Evolutionary conservation across 2,797 vertebrate genomes (phyloP).

Genomic region (Gallirallus australis): DNA sequence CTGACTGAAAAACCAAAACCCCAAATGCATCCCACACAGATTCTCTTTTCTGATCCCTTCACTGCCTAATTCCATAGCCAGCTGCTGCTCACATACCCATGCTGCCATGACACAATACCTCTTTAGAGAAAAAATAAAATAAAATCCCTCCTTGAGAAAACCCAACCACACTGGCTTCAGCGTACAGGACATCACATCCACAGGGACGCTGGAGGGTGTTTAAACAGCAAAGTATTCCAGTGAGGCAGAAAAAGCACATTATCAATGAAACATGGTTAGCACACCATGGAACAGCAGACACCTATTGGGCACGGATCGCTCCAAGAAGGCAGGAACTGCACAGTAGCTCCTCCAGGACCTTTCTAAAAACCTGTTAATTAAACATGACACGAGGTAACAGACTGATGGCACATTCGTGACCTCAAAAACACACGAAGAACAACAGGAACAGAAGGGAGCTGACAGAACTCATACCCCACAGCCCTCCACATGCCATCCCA

Average conservation of each 20-base stretch:
- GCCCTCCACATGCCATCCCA: not conserved
- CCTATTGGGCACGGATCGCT: not conserved
- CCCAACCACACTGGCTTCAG: not conserved
- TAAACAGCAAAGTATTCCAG: not conserved
- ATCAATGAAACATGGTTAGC: not conserved
- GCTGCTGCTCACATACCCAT: not conserved
- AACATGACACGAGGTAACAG: fast-evolving
- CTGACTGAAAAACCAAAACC: not conserved
- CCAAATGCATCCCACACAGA: not conserved
- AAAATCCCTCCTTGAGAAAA: not conserved
- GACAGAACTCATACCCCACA: not conserved
- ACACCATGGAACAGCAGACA: not conserved
- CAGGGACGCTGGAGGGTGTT: fast-evolving
- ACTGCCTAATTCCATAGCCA: conserved; percentile 44
- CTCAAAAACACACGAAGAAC: not conserved
- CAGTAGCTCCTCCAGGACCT: not conserved
- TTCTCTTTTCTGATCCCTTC: conserved; percentile 21
- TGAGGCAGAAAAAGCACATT: not conserved
- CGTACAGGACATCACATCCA: too few species aligned
- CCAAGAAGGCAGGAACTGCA: not conserved
- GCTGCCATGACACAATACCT: not conserved
- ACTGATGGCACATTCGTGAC: fast-evolving
- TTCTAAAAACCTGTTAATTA: not conserved
- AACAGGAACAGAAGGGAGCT: not conserved
- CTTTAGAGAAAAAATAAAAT: not conserved